A percentile compares a stretch with the other conserved stretches of the same genome.
Conservation (phyloP, 1,140 invertebrate genomes). For the Bombus polaris region DNA sequence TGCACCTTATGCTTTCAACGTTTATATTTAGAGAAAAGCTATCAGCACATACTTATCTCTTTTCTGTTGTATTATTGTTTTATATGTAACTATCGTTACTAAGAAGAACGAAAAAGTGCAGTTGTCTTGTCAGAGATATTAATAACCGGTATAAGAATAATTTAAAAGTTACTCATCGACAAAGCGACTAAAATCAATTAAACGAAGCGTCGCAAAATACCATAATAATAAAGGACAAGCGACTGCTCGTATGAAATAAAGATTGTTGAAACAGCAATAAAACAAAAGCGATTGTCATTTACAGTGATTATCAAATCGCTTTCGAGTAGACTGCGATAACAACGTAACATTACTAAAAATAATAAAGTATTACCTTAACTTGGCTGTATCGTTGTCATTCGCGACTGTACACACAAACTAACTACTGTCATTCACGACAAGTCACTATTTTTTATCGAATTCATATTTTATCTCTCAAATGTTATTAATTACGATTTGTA, state of each 20-base stretch:
- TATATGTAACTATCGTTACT: neutral
- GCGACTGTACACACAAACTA: conserved; percentile 1
- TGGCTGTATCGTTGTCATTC: neutral
- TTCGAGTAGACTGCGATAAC: conserved; percentile 48
- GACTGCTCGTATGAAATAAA: neutral
- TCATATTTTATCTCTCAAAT: conserved; percentile 42
- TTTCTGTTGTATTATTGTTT: too few relatives aligned
- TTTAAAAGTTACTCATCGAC: too few relatives aligned
- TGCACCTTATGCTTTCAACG: too few relatives aligned
- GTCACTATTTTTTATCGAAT: conserved; percentile 34
- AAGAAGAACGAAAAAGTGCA: neutral
- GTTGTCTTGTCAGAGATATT: neutral
- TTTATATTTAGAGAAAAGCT: too few relatives aligned
- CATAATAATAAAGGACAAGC: neutral
- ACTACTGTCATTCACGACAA: conserved; percentile 13
- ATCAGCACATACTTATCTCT: too few relatives aligned
- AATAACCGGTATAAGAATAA: neutral
- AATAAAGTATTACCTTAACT: conserved; percentile 57
- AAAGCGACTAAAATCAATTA: neutral
- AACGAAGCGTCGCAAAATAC: too few relatives aligned
- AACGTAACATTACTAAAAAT: conserved; percentile 26
- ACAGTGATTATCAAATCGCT: conserved; percentile 45
- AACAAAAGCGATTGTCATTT: conserved; percentile 21
- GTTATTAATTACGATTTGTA: conserved; percentile 54
- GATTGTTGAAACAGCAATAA: conserved; percentile 24